Base-by-base conservation (phyloP, 2,888 invertebrate genomes). In the Ypsolopha sequella region DNA sequence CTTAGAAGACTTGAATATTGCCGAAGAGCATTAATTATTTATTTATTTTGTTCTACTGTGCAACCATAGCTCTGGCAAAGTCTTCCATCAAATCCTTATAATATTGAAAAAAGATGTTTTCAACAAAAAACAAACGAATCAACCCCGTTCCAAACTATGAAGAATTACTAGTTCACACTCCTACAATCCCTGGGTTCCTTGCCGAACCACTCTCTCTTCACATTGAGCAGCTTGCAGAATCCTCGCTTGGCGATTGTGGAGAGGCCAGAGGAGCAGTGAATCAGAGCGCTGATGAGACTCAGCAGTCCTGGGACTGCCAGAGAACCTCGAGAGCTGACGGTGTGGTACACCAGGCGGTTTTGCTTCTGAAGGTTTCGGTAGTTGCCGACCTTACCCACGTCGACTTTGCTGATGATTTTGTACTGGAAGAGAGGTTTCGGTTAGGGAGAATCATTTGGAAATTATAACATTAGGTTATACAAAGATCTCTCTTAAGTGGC, bases 331-430 rank as follows among this genome's bases (percentile, higher is more conserved):
- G 81, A 76, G 0, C 76, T 68, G 1, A 63, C 52, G 7, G 81
- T 79, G 0, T 80, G 73, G 70, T 80, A 85, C 1, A 87, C 70
- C 9, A 77, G 59, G 6, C 86, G 72, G 57, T 77, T 72, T 6
- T 65, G 57, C 0, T 74, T 60, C 49, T 88, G 88, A 1, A 78
- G 64, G 9, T 80, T 77, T 10, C 89, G 70, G 66, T 81, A 86
- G 72, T 88, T 89, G 64, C 71, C 71, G 10, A 73, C 63, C 11
- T 74, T 74, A 1, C 78, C 81, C 0, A 85, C 64, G 55, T 82
- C 65, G 0, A 74, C 76, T 54, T 65, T 66, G 56, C 69, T 75
- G 61, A 85, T 67, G 8, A 65, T 52, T 52, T 74, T 74, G 70
- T 76, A 84, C 85, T 85, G 70, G 13, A 51, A 52, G 41, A 41